Conservation (phyloP, 2,113 vertebrate genomes). For the Sarotherodon lohbergeri region DNA sequence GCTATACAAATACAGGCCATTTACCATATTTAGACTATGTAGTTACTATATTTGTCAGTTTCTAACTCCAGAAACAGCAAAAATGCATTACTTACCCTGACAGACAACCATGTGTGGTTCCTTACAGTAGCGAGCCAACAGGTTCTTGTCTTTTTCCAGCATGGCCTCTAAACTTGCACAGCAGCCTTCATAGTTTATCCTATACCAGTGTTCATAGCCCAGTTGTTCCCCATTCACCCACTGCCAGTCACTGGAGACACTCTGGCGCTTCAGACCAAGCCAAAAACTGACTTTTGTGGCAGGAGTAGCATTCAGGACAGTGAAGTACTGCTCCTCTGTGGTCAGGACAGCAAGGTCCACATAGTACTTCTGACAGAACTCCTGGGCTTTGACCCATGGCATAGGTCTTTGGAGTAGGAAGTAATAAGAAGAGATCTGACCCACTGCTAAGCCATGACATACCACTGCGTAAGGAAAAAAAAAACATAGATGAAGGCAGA, state of each 20-base stretch:
- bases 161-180: constrained; percentile 38
- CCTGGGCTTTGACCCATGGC: constrained; percentile 13
- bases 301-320: neutral
- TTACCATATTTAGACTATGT: neutral
- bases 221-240: constrained; percentile 21
- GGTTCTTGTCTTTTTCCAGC: neutral
- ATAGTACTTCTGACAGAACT: constrained; percentile 34
- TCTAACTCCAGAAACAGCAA: neutral
- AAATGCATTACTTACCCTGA: constrained; percentile 11
- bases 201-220: constrained; percentile 6
- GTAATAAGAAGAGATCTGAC: neutral
- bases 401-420: neutral
- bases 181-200: neutral
- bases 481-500: neutral
- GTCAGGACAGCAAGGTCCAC: constrained; percentile 28
- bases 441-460: neutral
- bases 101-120: constrained; percentile 10
- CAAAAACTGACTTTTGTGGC: constrained; percentile 6
- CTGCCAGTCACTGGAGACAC: neutral
- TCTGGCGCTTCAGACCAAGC: constrained; percentile 11
- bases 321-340: constrained; percentile 15
- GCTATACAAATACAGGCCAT: no score
- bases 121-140: constrained; percentile 13
- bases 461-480: neutral
- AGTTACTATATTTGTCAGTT: neutral